Base-by-base conservation (phyloP, 2,888 invertebrate species). In the Nezara viridula region DNA sequence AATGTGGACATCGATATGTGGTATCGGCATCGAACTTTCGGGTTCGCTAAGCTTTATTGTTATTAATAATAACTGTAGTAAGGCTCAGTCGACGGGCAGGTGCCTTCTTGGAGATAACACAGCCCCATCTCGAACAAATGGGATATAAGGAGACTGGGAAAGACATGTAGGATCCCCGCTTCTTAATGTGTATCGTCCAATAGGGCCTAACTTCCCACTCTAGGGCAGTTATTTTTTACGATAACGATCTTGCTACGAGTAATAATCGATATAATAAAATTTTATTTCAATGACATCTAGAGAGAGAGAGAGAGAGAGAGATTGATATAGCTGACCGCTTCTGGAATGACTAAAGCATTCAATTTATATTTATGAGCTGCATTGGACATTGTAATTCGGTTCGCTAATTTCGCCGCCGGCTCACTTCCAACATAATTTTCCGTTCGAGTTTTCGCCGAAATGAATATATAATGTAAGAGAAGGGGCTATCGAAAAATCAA, bases 401-500 rank as follows among this genome's bases (percentile, higher is more conserved):
- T 60, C 27, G 27, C 60, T 60, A 60, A 60, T 60, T 60, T 60
- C 27, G 12, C 60, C 9, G n/a, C 37, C 14, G 12, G 60, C 27
- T 60, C 32, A 7, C 6, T 73, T 73, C 37, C 19, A 37, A 73
- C 27, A 14, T 73, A 12, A 37, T 73, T 73, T 73, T 73, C 66
- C 66, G 37, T 37, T 9, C 66, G 66, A 73, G 66, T 73, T 73
- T 73, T 37, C 37, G 66, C 32, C 24, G 21, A 73, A 73, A 73
- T 73, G 32, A 73, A 73, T 73, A 37, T 37, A 73, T 73, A 73
- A 73, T 73, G 66, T 73, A 4, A 37, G 19, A 21, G 27, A 27
- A 60, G 60, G 66, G 37, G 66, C 66, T 32, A 73, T 73, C 66
- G 66, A 73, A 81, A 81, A 81, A 81, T 81, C 81, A 81, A 44